Percentiles rank a stretch among this genome's conserved stretches.
Evolutionary conservation across 1,140 invertebrate species (phyloP).

Genomic region (Trichogramma pretiosum): DNA sequence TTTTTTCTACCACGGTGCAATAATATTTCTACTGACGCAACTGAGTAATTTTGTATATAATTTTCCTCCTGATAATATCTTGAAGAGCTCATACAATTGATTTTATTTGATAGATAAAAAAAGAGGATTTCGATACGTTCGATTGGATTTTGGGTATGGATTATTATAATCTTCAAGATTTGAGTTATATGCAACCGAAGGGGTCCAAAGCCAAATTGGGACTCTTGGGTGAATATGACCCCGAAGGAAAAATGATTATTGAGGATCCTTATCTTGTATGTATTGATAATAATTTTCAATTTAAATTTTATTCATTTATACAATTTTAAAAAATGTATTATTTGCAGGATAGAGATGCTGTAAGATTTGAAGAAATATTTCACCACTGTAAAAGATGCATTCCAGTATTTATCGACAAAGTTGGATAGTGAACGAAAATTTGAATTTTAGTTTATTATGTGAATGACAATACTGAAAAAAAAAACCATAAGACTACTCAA

Average conservation of each 20-base stretch:
- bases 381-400: slow-evolving; percentile 61
- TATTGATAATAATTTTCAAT: slow-evolving; percentile 19
- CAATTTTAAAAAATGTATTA: not conserved
- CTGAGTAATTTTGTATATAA: not conserved
- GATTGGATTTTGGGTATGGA: slow-evolving; percentile 91
- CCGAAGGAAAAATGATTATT: slow-evolving; percentile 67
- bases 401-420: slow-evolving; percentile 53
- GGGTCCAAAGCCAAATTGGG: slow-evolving; percentile 61
- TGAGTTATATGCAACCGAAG: slow-evolving; percentile 55
- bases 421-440: no score
- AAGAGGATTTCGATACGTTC: slow-evolving; percentile 65
- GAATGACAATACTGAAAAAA: no score
- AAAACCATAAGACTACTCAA: no score
- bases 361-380: slow-evolving; percentile 65
- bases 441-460: no score
- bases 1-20: not conserved
- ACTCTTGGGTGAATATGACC: slow-evolving; percentile 74
- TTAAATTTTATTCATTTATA: slow-evolving; percentile 16
- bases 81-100: no score
- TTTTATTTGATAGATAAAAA: slow-evolving; percentile 43
- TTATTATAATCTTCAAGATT: slow-evolving; percentile 64
- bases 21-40: not conserved
- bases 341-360: slow-evolving; percentile 50
- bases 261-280: slow-evolving; percentile 82
- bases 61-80: no score